Evolutionary conservation across 2,797 vertebrate genomes (phyloP).

Genomic region (Darevskia nairensis): DNA sequence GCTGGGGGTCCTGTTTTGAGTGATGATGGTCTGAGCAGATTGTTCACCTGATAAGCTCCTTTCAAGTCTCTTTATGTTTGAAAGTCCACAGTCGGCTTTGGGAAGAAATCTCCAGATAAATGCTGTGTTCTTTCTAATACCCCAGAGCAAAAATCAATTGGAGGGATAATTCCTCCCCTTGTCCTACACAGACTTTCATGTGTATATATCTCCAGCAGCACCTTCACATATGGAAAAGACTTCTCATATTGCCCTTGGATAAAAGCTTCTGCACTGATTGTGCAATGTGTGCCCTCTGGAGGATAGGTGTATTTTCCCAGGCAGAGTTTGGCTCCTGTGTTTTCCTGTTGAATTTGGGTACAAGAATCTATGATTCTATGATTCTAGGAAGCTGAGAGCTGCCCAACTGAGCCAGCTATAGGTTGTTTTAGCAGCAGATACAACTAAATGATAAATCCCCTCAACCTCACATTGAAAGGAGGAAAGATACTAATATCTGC

Average conservation of each 20-base stretch:
- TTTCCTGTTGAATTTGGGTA: neutral
- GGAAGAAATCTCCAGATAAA: conserved; percentile 91
- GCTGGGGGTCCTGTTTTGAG: conserved; percentile 17
- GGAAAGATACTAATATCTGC: neutral
- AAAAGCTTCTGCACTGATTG: fast-evolving
- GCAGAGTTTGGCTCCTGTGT: too few relatives aligned
- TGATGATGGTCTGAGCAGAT: conserved; percentile 80
- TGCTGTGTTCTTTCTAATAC: conserved; percentile 93
- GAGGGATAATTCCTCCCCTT: conserved; percentile 92
- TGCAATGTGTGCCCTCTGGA: fast-evolving
- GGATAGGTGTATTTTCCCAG: neutral
- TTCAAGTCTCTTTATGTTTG: conserved; percentile 94
- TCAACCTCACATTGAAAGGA: neutral
- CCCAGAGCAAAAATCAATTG: conserved; percentile 98
- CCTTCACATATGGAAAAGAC: conserved; percentile 46
- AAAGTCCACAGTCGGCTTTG: conserved; percentile 90
- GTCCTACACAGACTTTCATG: conserved; percentile 85
- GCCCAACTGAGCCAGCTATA: neutral
- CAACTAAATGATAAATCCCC: neutral
- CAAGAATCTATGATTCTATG: neutral
- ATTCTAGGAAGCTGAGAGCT: neutral
- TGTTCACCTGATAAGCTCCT: conserved; percentile 89
- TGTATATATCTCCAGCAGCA: conserved; percentile 69
- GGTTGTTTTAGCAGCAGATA: neutral
- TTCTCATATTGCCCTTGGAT: neutral